Percentiles rank a stretch among this genome's conserved stretches.
Evolutionary conservation across 2,888 invertebrate species (phyloP).

Genomic region (Nezara viridula): DNA sequence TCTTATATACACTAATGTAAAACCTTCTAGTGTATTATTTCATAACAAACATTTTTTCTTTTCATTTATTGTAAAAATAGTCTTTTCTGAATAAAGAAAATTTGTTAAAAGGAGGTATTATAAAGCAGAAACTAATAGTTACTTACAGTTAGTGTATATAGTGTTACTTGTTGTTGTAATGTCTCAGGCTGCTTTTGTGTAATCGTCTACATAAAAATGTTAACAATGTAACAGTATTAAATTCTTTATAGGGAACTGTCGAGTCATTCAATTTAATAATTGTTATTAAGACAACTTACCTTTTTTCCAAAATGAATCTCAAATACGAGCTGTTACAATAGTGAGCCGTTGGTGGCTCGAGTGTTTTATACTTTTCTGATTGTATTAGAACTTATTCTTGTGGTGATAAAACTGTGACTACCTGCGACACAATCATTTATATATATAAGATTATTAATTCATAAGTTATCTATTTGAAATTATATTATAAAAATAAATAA

Average conservation of each 20-base stretch:
- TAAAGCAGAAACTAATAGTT: slow-evolving; percentile 28
- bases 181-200: slow-evolving; percentile 63
- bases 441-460: slow-evolving; percentile 55
- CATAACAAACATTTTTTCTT: not conserved
- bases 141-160: slow-evolving; percentile 62
- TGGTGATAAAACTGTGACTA: slow-evolving; percentile 56
- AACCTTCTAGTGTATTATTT: not conserved
- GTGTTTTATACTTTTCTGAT: slow-evolving; percentile 43
- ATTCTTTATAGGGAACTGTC: slow-evolving; percentile 38
- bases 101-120: not conserved
- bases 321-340: slow-evolving; percentile 2
- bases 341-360: not conserved
- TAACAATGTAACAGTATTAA: slow-evolving; percentile 56
- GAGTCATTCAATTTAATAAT: not conserved
- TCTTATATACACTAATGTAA: not conserved
- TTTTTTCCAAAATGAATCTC: slow-evolving; percentile 42
- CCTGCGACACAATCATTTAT: slow-evolving; percentile 58
- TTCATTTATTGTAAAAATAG: slow-evolving; percentile 21
- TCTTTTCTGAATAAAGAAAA: not conserved
- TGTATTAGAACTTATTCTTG: slow-evolving; percentile 54
- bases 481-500: slow-evolving; percentile 28
- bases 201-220: slow-evolving; percentile 43
- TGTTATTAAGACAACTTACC: not conserved
- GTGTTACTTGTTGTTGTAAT: slow-evolving; percentile 62
- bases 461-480: slow-evolving; percentile 50